A percentile compares a stretch with the other conserved stretches of the same genome.
Conservation (phyloP, 2,797 vertebrate genomes). For the Lepus townsendii region DNA sequence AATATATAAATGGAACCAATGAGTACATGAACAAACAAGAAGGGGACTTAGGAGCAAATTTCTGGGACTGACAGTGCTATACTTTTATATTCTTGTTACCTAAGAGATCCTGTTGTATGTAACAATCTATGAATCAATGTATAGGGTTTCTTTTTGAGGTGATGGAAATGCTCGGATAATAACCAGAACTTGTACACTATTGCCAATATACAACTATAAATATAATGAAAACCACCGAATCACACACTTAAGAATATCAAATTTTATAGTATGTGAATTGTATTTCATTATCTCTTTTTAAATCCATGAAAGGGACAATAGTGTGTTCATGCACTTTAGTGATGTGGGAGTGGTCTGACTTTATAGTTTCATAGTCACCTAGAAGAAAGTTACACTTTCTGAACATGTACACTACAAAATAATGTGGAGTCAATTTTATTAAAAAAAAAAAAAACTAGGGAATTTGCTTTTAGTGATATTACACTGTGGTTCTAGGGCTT, state of each 20-base stretch:
- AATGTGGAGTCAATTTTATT: not conserved
- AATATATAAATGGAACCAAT: not conserved
- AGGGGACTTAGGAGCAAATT: not conserved
- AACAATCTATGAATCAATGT: not conserved
- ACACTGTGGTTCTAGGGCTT: not conserved
- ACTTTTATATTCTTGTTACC: not conserved
- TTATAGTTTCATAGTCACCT: not conserved
- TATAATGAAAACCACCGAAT: not conserved
- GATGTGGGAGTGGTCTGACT: not conserved
- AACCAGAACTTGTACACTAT: not conserved
- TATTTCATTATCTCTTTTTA: not conserved
- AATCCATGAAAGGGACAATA: not conserved
- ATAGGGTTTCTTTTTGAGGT: not conserved
- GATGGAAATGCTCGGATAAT: not conserved
- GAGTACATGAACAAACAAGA: not conserved
- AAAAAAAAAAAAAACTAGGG: not conserved
- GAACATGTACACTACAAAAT: not conserved
- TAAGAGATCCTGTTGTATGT: not conserved
- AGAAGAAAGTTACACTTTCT: not conserved
- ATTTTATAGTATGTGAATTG: not conserved
- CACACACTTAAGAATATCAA: not conserved
- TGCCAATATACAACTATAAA: not conserved
- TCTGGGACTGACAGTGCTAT: not conserved
- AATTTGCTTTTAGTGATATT: not conserved
- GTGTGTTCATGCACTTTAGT: not conserved